Percentiles rank a stretch among this genome's conserved stretches.
Conservation (phyloP, 2,113 vertebrate species). For the Glaucomys volans region DNA sequence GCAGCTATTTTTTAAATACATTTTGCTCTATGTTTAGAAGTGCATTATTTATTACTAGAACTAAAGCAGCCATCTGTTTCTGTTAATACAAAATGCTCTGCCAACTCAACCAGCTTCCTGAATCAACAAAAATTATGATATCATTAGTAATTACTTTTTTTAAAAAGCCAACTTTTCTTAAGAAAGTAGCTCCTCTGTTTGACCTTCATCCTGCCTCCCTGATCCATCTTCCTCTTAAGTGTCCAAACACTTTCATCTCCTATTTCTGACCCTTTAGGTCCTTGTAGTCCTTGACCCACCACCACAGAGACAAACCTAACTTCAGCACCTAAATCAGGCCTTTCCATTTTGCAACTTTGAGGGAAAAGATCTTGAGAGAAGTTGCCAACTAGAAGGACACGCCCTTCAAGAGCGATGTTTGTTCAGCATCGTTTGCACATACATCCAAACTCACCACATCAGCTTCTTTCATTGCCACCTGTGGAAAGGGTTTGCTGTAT, state of each 20-base stretch:
- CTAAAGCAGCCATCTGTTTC: conserved; percentile 68
- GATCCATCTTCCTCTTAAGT: background rate
- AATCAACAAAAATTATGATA: conserved; percentile 64
- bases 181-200: background rate
- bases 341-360: background rate
- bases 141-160: conserved; percentile 16
- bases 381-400: background rate
- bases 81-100: conserved; percentile 40
- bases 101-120: conserved; percentile 65
- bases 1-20: conserved; percentile 34
- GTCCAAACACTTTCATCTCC: background rate
- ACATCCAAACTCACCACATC: background rate
- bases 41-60: conserved; percentile 73
- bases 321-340: background rate
- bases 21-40: conserved; percentile 48
- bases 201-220: background rate
- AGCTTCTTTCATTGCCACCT: background rate
- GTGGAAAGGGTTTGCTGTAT: background rate
- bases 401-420: background rate
- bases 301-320: background rate
- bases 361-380: conserved; percentile 23
- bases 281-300: background rate
- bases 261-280: background rate
- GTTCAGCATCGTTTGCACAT: rapidly evolving
- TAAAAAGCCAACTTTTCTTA: conserved; percentile 1